Percentiles rank a stretch among this genome's conserved stretches.
Conservation (phyloP, 1,140 invertebrate genomes). For the Atta cephalotes region DNA sequence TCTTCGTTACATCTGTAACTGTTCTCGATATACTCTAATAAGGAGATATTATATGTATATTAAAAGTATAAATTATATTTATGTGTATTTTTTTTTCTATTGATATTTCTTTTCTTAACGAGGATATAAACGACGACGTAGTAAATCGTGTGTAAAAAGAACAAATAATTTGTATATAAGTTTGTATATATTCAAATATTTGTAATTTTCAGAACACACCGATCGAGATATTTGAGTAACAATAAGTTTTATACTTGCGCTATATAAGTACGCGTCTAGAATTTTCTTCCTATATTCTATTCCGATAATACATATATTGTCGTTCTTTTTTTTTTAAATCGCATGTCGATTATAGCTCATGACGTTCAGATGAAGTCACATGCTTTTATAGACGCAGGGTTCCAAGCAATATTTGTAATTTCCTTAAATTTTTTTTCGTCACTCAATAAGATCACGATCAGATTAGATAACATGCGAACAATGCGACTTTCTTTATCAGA, state of each 20-base stretch:
- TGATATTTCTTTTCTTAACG: slow-evolving; percentile 24
- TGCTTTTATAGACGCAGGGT: background rate
- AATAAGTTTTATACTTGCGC: slow-evolving; percentile 69
- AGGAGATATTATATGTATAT: slow-evolving; percentile 42
- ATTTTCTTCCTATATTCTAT: slow-evolving; percentile 10
- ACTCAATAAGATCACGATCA: background rate
- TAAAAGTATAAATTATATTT: slow-evolving; percentile 50
- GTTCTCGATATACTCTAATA: slow-evolving; percentile 27
- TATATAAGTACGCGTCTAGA: slow-evolving; percentile 19
- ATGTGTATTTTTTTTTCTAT: slow-evolving; percentile 29
- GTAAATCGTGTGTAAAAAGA: slow-evolving; percentile 68
- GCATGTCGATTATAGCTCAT: slow-evolving; percentile 21
- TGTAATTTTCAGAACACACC: slow-evolving; percentile 69
- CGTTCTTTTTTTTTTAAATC: slow-evolving; percentile 8
- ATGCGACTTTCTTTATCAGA: slow-evolving; percentile 7
- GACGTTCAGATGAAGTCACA: slow-evolving; percentile 30
- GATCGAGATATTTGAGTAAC: slow-evolving; percentile 68
- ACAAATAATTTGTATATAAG: slow-evolving; percentile 73
- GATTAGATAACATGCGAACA: slow-evolving; percentile 9
- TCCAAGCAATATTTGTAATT: slow-evolving; percentile 32
- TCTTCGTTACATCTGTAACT: slow-evolving; percentile 61
- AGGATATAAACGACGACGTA: slow-evolving; percentile 70
- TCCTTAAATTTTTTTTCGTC: background rate
- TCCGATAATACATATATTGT: slow-evolving; percentile 32
- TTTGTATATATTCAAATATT: slow-evolving; percentile 74